Conservation (phyloP, 2,888 invertebrate genomes). For the Heliconius ismenius region DNA sequence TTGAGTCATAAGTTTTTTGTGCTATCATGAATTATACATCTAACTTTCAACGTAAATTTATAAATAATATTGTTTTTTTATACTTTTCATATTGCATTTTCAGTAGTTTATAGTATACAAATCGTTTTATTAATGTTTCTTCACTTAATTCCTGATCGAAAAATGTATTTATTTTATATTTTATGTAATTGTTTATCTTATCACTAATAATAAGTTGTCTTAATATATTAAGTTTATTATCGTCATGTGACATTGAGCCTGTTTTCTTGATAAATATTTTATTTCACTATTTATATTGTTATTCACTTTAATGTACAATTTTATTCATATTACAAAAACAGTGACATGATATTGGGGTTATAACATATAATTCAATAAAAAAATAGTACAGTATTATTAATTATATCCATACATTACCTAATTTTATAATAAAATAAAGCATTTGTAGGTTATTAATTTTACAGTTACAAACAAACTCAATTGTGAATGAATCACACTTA, state of each 20-base stretch:
- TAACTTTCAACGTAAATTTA: conserved; percentile 8
- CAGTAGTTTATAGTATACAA: not conserved
- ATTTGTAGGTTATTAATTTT: not conserved
- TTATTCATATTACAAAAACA: not conserved
- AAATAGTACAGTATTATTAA: not conserved
- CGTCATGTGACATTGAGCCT: not conserved
- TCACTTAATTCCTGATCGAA: not conserved
- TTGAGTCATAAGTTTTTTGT: conserved; percentile 35
- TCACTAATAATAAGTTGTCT: conserved; percentile 4
- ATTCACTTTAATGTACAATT: not conserved
- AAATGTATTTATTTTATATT: not conserved
- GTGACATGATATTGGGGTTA: not conserved
- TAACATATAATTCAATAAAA: not conserved
- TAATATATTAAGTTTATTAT: conserved; percentile 19
- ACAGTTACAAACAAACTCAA: not conserved
- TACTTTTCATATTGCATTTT: not conserved
- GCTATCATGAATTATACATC: conserved; percentile 19
- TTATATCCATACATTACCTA: not conserved
- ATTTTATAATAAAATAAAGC: not conserved
- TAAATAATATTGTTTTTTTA: not conserved
- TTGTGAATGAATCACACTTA: not conserved
- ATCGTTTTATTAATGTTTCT: not conserved
- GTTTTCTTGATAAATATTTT: conserved; percentile 1
- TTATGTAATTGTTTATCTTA: conserved; percentile 15
- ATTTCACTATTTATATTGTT: not conserved